These are phyloP conservation scores for Rhagologus leucostigma DNA, from an alignment of 2,113 vertebrate genomes.

Conservation along the genomic window DNA sequence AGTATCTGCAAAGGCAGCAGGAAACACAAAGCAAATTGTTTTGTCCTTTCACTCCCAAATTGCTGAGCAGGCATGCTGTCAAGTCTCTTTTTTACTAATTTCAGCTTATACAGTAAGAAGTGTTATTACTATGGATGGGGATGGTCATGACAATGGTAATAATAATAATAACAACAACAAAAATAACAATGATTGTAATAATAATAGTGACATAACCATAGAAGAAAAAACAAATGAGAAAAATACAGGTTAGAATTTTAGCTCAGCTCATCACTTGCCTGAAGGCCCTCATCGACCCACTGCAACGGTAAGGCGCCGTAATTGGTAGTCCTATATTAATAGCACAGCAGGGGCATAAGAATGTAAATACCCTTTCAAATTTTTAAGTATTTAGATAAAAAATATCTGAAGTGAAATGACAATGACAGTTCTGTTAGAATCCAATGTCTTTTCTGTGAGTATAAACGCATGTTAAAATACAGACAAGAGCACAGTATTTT, in stretches of 20 bases:
- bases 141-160: not conserved
- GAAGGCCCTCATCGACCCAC: not conserved
- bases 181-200: not conserved
- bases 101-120: not conserved
- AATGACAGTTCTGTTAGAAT: not conserved
- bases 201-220: not conserved
- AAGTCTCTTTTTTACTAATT: not conserved
- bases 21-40: not conserved
- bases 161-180: no score
- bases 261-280: not conserved
- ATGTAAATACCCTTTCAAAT: not conserved
- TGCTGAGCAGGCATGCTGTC: not conserved
- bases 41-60: not conserved
- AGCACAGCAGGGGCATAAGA: not conserved
- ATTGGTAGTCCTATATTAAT: not conserved
- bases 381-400: not conserved
- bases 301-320: not conserved
- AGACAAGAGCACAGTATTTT: not conserved
- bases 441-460: not conserved
- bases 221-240: not conserved
- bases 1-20: not conserved
- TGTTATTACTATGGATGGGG: not conserved
- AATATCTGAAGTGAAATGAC: not conserved
- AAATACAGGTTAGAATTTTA: not conserved
- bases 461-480: not conserved